Evolutionary conservation across 2,888 invertebrate species (phyloP), one percentile per base, ranked within the genome.

Genomic region (Caradrina kadenii): DNA sequence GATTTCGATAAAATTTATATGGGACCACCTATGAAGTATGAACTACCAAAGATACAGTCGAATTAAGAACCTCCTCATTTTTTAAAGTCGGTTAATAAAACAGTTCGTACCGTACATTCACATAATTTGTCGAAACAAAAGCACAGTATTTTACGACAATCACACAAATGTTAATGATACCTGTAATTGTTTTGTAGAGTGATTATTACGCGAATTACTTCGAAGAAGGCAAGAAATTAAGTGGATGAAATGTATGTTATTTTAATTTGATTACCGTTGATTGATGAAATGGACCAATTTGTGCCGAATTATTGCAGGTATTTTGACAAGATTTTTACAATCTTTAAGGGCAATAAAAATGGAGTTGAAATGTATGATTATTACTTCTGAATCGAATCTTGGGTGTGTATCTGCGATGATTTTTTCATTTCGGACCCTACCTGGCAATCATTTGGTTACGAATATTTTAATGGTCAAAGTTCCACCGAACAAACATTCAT

Each of bases 201-300:
- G 60, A 56, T 76, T 74, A 63, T 63, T n/a, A 61, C 63, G 19
- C 17, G 56, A 63, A 68, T 68, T 53, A 66, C 49, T 66, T 35
- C 59, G 59, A 11, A 60, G 22, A 63, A 63, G 31, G 39, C 5
- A 64, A 42, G 13, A 79, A 76, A 21, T 63, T 63, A 63, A 77
- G 35, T 63, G 63, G 63, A 19, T 4, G 49, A 53, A 73, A 76
- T 79, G 66, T 45, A 79, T 65, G 79, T 73, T 21, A 78, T 78
- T 65, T 76, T 73, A 76, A 76, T 65, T 78, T 73, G 49, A 73
- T 73, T 70, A 48, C 52, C 21, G 56, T 19, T 59, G 64, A 72
- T 56, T 61, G 61, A 61, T 65, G 65, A 73, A 73, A 73, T 53
- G 61, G 19, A 56, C 71, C 52, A 53, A 76, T 53, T 73, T 50